These are phyloP conservation scores for Capricornis sumatraensis DNA, from an alignment of 2,113 vertebrate genomes.

Conservation along the genomic window DNA sequence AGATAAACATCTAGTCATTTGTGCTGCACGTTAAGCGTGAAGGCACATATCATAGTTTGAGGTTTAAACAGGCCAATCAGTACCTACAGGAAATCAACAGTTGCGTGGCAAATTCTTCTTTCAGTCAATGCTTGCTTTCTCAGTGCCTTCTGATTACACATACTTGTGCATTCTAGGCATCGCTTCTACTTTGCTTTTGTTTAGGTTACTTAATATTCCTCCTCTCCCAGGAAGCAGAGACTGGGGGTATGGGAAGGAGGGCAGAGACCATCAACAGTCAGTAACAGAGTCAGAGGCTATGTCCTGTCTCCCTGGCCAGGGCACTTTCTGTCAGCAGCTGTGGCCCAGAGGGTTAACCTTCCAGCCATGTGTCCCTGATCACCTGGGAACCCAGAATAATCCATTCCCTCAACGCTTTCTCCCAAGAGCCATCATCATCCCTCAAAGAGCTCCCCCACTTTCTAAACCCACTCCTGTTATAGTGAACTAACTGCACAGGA, in stretches of 20 bases:
- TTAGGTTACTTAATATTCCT: constrained; percentile 60
- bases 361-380: constrained; percentile 34
- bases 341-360: constrained; percentile 55
- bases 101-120: constrained; percentile 44
- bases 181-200: constrained; percentile 52
- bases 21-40: constrained; percentile 51
- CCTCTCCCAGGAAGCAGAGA: constrained; percentile 49
- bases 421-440: constrained; percentile 48
- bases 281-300: neutral
- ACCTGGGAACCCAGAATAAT: neutral
- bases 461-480: constrained; percentile 31
- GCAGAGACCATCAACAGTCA: neutral
- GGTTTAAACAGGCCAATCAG: constrained; percentile 59
- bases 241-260: neutral
- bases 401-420: constrained; percentile 47
- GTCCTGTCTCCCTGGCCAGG: neutral
- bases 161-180: constrained; percentile 32
- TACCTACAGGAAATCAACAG: constrained; percentile 50
- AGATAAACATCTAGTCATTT: constrained; percentile 58
- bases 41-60: constrained; percentile 44
- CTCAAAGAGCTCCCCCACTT: constrained; percentile 49
- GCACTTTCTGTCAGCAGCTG: neutral
- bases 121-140: constrained; percentile 50
- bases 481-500: constrained; percentile 33
- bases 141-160: constrained; percentile 45